Evolutionary conservation across 2,888 invertebrate species (phyloP), one percentile per base, ranked within the genome.

Genomic region (Lasioglossum leucozonium): DNA sequence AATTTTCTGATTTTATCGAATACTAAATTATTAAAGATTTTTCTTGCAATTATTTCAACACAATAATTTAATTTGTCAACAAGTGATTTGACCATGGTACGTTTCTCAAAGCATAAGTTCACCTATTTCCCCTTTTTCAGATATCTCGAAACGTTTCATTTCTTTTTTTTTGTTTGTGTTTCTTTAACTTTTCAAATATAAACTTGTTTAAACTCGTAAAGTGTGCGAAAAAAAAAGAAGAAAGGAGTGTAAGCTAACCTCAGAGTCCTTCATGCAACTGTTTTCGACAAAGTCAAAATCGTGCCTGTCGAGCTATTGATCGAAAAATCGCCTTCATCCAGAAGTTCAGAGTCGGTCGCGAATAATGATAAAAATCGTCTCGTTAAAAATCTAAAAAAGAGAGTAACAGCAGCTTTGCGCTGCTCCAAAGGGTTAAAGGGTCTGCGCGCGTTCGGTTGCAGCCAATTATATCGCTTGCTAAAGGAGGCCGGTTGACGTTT

Each of bases 321-420:
- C 62, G 62, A 30, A 62, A 62, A 16, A n/a, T 62, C 26, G 62
- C 16, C 30, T 62, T 22, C 34, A 22, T 8, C 22, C 65, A 34
- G 22, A 16, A 30, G 6, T 6, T 30, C 30, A 5, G 4, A 26
- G 26, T 26, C 58, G 62, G 62, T 30, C 30, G 6, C 6, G 62
- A 26, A 30, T 30, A 62, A 62, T 62, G 62, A 16, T 44, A 30
- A 13, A 65, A n/a, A 47, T 72, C 10, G 26, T 6, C 26, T 34
- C 2, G 67, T 5, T 18, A 30, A 10, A 47, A 51, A 51, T 51
- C 22, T 10, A 69, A 44, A 51, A 51, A 62, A 62, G 18, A 30
- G 5, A 34, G 51, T 65, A 51, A 51, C 30, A 72, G 78, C 71
- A 55, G 51, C 44, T 42, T 30, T 62, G n/a, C n/a, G 22, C 42